Evolutionary conservation across 2,113 vertebrate species (phyloP), one percentile per base, ranked within the genome.

Genomic region (Trinectes maculatus): DNA sequence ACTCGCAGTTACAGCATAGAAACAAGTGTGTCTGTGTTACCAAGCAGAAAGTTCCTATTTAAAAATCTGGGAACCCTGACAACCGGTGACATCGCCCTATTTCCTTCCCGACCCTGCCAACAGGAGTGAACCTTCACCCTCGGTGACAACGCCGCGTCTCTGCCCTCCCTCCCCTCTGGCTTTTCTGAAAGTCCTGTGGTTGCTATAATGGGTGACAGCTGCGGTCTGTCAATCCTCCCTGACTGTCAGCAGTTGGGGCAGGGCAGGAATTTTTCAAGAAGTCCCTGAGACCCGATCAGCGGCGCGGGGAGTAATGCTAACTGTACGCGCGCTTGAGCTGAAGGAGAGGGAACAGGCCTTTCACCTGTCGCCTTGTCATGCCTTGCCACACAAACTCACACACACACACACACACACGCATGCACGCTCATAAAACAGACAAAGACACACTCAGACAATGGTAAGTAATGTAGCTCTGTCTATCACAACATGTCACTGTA

Each of bases 211-310:
- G 75, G 83, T 79, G 76, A 85, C 91, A 94, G 87, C 89, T 92
- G 91, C 79, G 82, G 31, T 86, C 70, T 88, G 90, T 91, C 92
- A 90, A 85, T 94, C 93, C 74, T 82, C 82, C 82, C 76, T 79
- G 57, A 90, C 90, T 87, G 85, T 76, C 83, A 83, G 79, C 57
- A 66, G 74, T 75, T 77, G 28, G 31, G 33, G 66, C 58, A 65
- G 19, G 18, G 71, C 44, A 81, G 80, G 73, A 71, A 82, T 88
- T 85, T 71, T 91, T 87, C 79, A 91, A 92, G 85, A 88, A 89
- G 77, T 89, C 85, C 69, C 62, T 71, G 80, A 92, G 88, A 91
- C 85, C 87, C 64, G 79, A 89, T 82, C 10, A 10, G 71, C 65
- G 42, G 74, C 31, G 1, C 79, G 72, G 53, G 6, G 55, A 74